Evolutionary conservation across 1,140 invertebrate species (phyloP), one percentile per base, ranked within the genome.

Genomic region (Drosophila ohnishii): DNA sequence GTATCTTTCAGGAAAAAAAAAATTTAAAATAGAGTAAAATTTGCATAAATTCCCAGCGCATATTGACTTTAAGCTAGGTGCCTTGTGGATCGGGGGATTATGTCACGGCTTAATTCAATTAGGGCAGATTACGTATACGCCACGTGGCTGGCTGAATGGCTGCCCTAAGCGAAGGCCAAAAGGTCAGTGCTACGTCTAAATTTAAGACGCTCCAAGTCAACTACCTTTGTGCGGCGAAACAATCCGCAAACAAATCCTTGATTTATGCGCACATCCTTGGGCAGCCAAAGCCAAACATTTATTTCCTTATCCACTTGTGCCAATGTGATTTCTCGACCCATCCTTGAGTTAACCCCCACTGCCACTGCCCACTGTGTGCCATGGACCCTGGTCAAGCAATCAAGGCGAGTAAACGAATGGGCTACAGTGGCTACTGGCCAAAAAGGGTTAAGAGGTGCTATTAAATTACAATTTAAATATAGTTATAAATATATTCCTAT

Each of bases 241-340:
- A 88, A 88, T 88, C 84, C 84, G 78, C 85, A 90, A 90, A 90
- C 84, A 90, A 90, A 90, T 90, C 88, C 88, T 90, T 90, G 88
- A 90, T 90, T 90, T 90, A 90, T 90, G 84, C 84, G 76, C 85
- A 82, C 84, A 87, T 90, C 87, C 80, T 84, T 76, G 67, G 81
- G 73, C 79, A 76, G 67, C 67, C 65, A 77, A 74, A 81, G 78
- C 77, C 85, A 88, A 88, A 88, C 88, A 90, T 90, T 90, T 90
- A 90, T 90, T 88, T 90, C 88, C 88, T 90, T 90, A 90, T 90
- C 84, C 88, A 85, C 80, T 89, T 80, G 80, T 90, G 88, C 80
- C 83, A 84, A 87, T 80, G 78, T 78, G 84, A 88, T 87, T 87
- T 73, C 65, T 35, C 35, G 55, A 63, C 28, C 47, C 62, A 40